Evolutionary conservation across 2,113 vertebrate species (phyloP).

Genomic region (Toxotes chatareus): DNA sequence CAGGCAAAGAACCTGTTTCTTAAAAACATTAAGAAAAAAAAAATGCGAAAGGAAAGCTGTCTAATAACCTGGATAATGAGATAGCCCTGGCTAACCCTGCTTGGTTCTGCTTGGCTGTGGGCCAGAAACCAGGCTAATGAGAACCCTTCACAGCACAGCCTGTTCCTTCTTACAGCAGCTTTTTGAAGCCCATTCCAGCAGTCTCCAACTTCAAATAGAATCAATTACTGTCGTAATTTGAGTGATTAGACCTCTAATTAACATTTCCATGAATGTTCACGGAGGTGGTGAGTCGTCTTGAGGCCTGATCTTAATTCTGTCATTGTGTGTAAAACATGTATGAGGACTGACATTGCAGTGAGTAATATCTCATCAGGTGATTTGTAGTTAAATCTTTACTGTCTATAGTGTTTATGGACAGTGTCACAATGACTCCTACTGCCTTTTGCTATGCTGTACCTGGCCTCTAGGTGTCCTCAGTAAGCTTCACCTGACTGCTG

Average conservation of each 20-base stretch:
- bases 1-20: constrained; percentile 22
- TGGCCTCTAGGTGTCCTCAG: no score
- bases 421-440: neutral
- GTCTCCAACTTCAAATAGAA: constrained; percentile 31
- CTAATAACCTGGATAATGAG: constrained; percentile 40
- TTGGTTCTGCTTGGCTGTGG: constrained; percentile 8
- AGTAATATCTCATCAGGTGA: neutral
- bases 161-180: neutral
- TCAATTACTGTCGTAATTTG: constrained; percentile 16
- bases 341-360: neutral
- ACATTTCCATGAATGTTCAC: constrained; percentile 4
- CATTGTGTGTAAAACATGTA: neutral
- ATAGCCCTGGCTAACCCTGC: constrained; percentile 9
- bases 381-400: neutral
- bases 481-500: neutral
- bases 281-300: neutral
- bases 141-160: neutral
- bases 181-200: neutral
- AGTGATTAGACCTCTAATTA: constrained; percentile 15
- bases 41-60: constrained; percentile 4
- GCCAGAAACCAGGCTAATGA: constrained; percentile 37
- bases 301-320: constrained; percentile 13
- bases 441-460: neutral
- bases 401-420: neutral
- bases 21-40: neutral